Percentiles rank a stretch among this genome's conserved stretches.
Conservation (phyloP, 1,140 invertebrate genomes). For the Sipha flava region DNA sequence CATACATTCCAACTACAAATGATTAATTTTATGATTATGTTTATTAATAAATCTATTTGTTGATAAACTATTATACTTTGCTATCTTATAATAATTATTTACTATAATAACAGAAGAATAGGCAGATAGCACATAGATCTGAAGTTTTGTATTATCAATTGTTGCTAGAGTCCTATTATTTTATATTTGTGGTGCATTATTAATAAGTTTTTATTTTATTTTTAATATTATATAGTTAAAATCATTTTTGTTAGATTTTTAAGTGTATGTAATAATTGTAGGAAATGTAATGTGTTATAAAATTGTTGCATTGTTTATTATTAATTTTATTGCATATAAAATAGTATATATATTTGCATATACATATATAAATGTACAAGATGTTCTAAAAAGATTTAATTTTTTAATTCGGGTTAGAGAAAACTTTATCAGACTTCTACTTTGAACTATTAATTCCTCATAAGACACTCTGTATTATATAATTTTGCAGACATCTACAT, state of each 20-base stretch:
- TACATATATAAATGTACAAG: neutral
- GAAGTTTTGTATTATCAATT: neutral
- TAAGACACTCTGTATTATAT: no score
- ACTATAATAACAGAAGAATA: neutral
- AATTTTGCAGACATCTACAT: no score
- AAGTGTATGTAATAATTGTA: neutral
- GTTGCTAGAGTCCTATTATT: neutral
- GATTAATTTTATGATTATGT: neutral
- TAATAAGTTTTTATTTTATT: neutral
- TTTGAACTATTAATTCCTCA: no score
- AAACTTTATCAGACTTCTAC: no score
- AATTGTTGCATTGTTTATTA: neutral
- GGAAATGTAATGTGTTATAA: neutral
- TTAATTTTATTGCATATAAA: neutral
- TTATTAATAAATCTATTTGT: neutral
- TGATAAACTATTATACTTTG: no score
- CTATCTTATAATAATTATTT: neutral
- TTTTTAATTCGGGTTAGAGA: no score
- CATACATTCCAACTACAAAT: neutral
- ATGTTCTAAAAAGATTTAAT: no score
- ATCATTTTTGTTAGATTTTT: neutral
- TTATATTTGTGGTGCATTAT: conserved; percentile 6
- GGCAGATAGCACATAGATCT: neutral
- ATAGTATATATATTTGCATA: neutral
- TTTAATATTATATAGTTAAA: neutral